Evolutionary conservation across 1,140 invertebrate species (phyloP).

Genomic region (Procambarus virginalis): DNA sequence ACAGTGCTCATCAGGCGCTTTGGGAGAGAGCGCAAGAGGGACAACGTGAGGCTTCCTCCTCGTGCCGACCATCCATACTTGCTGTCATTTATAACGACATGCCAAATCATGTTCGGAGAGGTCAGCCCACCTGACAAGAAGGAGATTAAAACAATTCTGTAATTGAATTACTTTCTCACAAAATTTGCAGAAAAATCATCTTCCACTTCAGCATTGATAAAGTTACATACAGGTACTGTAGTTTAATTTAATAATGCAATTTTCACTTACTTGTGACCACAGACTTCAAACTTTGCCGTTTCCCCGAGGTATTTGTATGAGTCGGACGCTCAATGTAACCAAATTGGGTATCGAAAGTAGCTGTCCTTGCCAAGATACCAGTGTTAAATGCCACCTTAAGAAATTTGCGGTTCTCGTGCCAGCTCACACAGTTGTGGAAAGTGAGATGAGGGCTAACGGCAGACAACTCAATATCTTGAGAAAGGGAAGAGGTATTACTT

Average conservation of each 20-base stretch:
- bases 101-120: conserved; percentile 77
- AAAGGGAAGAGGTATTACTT: conserved; percentile 43
- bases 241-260: neutral
- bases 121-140: conserved; percentile 76
- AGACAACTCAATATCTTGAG: conserved; percentile 62
- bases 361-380: conserved; percentile 70
- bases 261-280: conserved; percentile 74
- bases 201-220: too few species aligned
- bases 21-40: conserved; percentile 76
- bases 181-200: too few species aligned
- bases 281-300: conserved; percentile 77
- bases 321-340: conserved; percentile 76
- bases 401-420: conserved; percentile 77
- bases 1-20: conserved; percentile 76
- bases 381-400: conserved; percentile 73
- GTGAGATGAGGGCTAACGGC: conserved; percentile 75
- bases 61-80: conserved; percentile 77
- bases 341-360: conserved; percentile 77
- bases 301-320: conserved; percentile 78
- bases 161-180: too few species aligned
- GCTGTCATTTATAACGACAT: conserved; percentile 77
- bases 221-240: too few species aligned
- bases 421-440: conserved; percentile 75
- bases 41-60: conserved; percentile 75
- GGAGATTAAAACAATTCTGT: too few species aligned